Evolutionary conservation across 2,888 invertebrate genomes (phyloP).

Genomic region (Falcaria lacertinaria): DNA sequence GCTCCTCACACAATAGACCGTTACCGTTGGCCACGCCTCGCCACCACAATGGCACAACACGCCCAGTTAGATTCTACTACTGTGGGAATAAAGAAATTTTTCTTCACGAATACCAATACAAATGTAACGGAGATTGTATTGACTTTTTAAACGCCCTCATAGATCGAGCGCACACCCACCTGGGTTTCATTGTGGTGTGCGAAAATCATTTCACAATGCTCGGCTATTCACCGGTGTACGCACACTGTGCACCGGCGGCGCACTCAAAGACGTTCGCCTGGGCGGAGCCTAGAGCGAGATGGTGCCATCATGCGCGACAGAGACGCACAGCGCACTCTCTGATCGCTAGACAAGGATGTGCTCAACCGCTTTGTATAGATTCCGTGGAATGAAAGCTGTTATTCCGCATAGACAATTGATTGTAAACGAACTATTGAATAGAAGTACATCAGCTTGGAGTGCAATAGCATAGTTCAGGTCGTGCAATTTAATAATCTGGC

Average conservation of each 20-base stretch:
- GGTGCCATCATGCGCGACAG: constrained; percentile 51
- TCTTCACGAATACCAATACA: constrained; percentile 69
- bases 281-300: constrained; percentile 75
- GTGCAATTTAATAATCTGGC: constrained; percentile 7
- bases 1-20: constrained; percentile 63
- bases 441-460: constrained; percentile 32
- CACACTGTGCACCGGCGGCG: constrained; percentile 54
- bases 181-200: constrained; percentile 70
- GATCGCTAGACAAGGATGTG: constrained; percentile 72
- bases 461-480: constrained; percentile 8
- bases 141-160: constrained; percentile 79
- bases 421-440: constrained; percentile 50
- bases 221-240: constrained; percentile 56
- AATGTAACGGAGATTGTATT: constrained; percentile 72
- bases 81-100: constrained; percentile 68
- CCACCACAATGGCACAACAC: constrained; percentile 59
- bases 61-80: constrained; percentile 59
- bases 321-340: constrained; percentile 59
- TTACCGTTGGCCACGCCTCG: constrained; percentile 71
- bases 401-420: constrained; percentile 75
- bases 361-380: constrained; percentile 74
- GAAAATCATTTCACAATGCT: constrained; percentile 67
- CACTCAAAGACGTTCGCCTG: constrained; percentile 58
- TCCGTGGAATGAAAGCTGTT: constrained; percentile 67
- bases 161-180: constrained; percentile 71